phyloP scores from a whole-genome alignment of 2,113 vertebrate genomes.

The Peromyscus leucopus region DNA sequence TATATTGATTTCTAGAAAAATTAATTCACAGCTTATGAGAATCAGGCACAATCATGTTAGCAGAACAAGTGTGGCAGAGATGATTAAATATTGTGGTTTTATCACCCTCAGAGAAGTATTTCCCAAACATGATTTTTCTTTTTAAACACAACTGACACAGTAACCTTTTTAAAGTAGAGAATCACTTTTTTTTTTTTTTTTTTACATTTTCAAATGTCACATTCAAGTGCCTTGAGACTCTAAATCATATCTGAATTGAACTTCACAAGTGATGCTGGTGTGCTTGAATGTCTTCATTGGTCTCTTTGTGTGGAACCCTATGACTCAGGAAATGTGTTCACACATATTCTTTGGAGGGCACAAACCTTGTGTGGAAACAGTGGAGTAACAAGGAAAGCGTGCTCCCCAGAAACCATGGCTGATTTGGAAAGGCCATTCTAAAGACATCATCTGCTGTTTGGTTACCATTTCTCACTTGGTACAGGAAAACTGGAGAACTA shows the following conservation, averaged over 20 bases:
- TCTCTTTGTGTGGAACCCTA: slow-evolving; percentile 12
- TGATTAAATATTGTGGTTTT: slow-evolving; percentile 56
- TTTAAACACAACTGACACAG: neutral
- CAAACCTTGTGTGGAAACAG: slow-evolving; percentile 16
- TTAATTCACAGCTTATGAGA: slow-evolving; percentile 21
- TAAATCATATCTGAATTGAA: slow-evolving; percentile 25
- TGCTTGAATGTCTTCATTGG: slow-evolving; percentile 11
- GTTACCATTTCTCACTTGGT: slow-evolving; percentile 56
- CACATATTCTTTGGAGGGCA: slow-evolving; percentile 42
- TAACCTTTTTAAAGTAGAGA: slow-evolving; percentile 32
- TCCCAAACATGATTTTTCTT: slow-evolving; percentile 48
- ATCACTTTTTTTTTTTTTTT: neutral
- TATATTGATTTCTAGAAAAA: slow-evolving; percentile 31
- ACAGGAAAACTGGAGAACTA: slow-evolving; percentile 52
- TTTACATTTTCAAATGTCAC: slow-evolving; percentile 10
- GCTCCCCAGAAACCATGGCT: slow-evolving; percentile 26
- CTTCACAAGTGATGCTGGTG: slow-evolving; percentile 17
- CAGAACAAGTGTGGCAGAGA: neutral
- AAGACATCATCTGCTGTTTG: slow-evolving; percentile 64
- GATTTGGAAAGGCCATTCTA: slow-evolving; percentile 66
- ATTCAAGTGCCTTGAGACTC: slow-evolving; percentile 45
- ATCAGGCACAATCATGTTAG: neutral
- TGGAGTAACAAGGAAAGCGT: slow-evolving; percentile 61
- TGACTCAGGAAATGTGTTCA: slow-evolving; percentile 11
- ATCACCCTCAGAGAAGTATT: slow-evolving; percentile 36